These are phyloP conservation scores for Lasioglossum baleicum DNA, from an alignment of 1,140 invertebrate genomes.

Conservation along the genomic window DNA sequence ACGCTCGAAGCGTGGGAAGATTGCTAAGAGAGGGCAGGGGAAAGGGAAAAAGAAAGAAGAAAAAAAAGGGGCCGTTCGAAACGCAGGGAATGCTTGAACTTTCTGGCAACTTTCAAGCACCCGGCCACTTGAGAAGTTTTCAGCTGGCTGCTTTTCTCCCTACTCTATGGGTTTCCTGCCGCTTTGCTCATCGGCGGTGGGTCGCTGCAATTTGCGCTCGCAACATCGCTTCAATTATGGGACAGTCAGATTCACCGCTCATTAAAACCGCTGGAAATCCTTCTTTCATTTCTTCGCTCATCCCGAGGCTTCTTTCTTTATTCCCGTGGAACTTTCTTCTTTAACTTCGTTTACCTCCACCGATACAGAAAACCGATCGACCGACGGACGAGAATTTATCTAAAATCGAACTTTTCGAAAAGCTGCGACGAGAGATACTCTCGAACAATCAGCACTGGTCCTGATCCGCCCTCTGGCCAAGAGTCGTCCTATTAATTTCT, in stretches of 20 bases:
- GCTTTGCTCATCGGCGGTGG: constrained; percentile 16
- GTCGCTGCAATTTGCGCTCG: constrained; percentile 55
- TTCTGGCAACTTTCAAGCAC: constrained; percentile 51
- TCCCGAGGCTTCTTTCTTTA: background rate
- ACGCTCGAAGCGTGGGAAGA: background rate
- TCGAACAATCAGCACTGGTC: constrained; percentile 12
- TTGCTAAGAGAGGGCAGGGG: too few relatives aligned
- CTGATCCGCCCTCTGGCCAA: too few relatives aligned
- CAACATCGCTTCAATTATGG: constrained; percentile 64
- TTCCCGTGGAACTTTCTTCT: constrained; percentile 40
- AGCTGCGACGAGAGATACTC: background rate
- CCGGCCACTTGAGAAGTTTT: constrained; percentile 56
- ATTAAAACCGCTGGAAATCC: constrained; percentile 49
- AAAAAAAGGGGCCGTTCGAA: constrained; percentile 25
- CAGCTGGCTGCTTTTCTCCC: constrained; percentile 48
- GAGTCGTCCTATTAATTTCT: background rate
- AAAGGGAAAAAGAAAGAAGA: constrained; percentile 27
- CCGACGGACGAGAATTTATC: constrained; percentile 37
- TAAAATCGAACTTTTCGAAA: constrained; percentile 29
- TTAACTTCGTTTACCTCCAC: constrained; percentile 47
- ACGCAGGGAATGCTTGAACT: constrained; percentile 50
- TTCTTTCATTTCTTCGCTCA: background rate
- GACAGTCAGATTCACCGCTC: constrained; percentile 58
- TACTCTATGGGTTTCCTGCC: constrained; percentile 12
- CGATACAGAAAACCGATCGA: constrained; percentile 45